Conservation (phyloP, 2,113 vertebrate genomes). For the Campylorhamphus procurvoides region DNA sequence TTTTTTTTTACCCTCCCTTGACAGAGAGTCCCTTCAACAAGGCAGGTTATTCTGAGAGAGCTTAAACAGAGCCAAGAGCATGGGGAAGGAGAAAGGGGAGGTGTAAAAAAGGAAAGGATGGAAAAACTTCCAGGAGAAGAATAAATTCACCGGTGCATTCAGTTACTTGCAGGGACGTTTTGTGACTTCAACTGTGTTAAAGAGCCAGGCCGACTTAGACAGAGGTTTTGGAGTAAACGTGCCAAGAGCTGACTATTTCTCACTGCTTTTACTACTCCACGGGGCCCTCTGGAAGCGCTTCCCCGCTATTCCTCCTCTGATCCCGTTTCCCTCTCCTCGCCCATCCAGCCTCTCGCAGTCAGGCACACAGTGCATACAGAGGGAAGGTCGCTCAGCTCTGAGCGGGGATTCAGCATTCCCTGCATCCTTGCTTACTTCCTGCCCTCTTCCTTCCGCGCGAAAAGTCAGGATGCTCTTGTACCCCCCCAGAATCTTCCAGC, state of each 20-base stretch:
- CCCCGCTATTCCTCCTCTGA: fast-evolving
- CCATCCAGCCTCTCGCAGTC: neutral
- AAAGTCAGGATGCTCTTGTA: neutral
- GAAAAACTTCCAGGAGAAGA: neutral
- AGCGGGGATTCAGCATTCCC: neutral
- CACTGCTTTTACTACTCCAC: fast-evolving
- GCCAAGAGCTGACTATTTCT: neutral
- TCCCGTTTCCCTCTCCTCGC: neutral
- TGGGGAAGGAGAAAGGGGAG: neutral
- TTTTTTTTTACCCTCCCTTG: neutral
- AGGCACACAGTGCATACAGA: fast-evolving
- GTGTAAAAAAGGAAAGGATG: neutral
- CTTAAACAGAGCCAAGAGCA: neutral
- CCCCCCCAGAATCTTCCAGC: too few species aligned
- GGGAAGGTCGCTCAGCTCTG: neutral
- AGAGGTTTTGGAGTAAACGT: fast-evolving
- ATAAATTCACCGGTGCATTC: fast-evolving
- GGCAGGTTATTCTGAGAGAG: neutral
- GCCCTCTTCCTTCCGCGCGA: neutral
- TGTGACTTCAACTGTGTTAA: neutral
- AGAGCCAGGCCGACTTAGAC: neutral
- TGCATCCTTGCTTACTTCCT: neutral
- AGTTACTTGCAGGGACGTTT: neutral
- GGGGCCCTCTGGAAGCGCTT: neutral
- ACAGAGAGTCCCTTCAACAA: constrained; percentile 1